Conservation (phyloP, 92 coral and sea anemone genomes). For the Diadumene lineata region DNA sequence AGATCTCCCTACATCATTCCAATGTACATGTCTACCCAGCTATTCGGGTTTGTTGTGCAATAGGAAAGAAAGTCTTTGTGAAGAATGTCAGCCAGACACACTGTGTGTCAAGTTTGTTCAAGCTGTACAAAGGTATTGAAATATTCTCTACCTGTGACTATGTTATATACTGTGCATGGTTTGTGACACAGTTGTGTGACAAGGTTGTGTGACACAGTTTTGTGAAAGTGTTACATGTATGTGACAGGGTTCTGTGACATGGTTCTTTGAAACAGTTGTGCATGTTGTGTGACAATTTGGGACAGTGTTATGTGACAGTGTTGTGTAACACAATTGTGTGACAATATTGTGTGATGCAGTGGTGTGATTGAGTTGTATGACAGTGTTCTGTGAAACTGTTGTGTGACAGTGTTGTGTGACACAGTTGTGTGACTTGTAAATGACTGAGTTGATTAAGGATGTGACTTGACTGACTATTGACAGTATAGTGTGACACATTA, state of each 20-base stretch:
- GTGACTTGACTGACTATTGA: not conserved
- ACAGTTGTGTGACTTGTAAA: not conserved
- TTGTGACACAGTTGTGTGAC: not conserved
- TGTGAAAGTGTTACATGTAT: too few relatives aligned
- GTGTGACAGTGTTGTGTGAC: not conserved
- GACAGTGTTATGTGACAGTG: not conserved
- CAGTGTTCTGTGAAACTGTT: not conserved
- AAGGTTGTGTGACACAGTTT: not conserved
- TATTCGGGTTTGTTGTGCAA: constrained; percentile 59
- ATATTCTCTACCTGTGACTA: not conserved
- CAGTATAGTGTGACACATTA: not conserved
- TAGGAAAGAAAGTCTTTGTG: constrained; percentile 36
- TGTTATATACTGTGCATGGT: not conserved
- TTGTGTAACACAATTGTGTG: not conserved
- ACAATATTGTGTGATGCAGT: not conserved
- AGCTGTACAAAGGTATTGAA: constrained; percentile 45
- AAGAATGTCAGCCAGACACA: constrained; percentile 31
- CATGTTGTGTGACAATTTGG: not conserved
- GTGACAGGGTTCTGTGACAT: not conserved
- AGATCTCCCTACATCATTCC: constrained; percentile 46
- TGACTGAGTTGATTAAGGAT: too few relatives aligned
- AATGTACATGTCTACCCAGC: constrained; percentile 41
- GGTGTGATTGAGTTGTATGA: too few relatives aligned
- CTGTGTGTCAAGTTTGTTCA: constrained; percentile 40
- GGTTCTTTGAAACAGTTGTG: not conserved